These are phyloP conservation scores for Coracias cyanogaster DNA, from an alignment of 2,797 vertebrate genomes.

Conservation along the genomic window DNA sequence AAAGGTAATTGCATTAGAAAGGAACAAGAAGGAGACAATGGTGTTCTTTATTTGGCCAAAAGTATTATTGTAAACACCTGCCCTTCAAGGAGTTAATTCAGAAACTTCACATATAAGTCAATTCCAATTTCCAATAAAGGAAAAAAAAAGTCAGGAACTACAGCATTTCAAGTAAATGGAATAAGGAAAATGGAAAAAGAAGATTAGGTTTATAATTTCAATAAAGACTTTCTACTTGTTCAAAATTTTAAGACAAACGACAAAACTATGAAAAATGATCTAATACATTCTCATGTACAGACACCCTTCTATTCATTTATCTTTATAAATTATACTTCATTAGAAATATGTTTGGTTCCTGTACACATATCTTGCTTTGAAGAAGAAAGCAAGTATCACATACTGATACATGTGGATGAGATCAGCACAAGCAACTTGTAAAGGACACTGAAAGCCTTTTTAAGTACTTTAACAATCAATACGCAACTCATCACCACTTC, in stretches of 20 bases:
- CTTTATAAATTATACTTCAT: neutral
- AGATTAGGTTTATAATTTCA: neutral
- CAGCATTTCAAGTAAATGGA: neutral
- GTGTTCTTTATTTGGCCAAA: neutral
- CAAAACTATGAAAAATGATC: neutral
- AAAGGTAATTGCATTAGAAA: neutral
- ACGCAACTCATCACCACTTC: neutral
- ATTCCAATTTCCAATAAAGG: neutral
- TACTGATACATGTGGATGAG: neutral
- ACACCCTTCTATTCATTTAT: neutral
- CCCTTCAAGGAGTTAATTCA: neutral
- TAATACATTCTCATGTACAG: neutral
- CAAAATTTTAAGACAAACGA: neutral
- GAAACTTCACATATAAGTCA: neutral
- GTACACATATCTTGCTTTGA: neutral
- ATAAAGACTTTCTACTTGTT: neutral
- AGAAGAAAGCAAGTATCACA: neutral
- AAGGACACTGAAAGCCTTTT: neutral
- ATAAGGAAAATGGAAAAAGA: neutral
- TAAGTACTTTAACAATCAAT: neutral
- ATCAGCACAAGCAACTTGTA: neutral
- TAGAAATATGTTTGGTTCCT: neutral
- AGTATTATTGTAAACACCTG: neutral
- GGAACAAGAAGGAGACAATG: accelerated
- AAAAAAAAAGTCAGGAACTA: neutral